A percentile compares a stretch with the other conserved stretches of the same genome.
These are phyloP conservation scores for Lepus oiostolus DNA, from an alignment of 2,797 vertebrate species.

Conservation along the genomic window DNA sequence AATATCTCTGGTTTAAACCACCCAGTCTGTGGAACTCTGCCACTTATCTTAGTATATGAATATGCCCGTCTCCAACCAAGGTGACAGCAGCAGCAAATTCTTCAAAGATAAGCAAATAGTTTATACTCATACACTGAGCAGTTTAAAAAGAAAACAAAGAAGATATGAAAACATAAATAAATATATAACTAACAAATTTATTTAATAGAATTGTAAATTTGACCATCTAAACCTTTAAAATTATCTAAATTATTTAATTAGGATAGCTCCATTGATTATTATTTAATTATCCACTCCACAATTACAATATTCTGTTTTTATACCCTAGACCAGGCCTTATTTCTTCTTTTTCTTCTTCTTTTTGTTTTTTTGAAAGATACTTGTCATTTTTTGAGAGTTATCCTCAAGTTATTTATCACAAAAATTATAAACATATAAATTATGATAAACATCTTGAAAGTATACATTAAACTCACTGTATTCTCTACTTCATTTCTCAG, in stretches of 20 bases:
- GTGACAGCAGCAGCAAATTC: neutral
- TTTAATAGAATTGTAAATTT: neutral
- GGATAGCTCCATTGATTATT: neutral
- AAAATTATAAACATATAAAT: neutral
- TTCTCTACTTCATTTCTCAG: neutral
- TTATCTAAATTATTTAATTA: neutral
- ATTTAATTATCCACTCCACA: neutral
- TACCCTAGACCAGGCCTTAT: neutral
- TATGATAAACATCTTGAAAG: neutral
- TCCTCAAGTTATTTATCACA: neutral
- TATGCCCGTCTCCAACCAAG: neutral
- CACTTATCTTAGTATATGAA: neutral
- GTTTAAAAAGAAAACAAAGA: neutral
- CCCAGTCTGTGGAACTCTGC: neutral
- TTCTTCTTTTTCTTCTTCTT: neutral
- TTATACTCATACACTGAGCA: neutral
- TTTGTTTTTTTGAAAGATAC: neutral
- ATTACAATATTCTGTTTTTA: neutral
- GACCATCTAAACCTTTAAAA: neutral
- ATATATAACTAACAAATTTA: neutral
- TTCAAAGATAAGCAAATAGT: neutral
- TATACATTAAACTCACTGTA: neutral
- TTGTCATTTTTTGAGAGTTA: constrained; percentile 4
- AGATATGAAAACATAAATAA: neutral
- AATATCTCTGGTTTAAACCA: neutral